These are phyloP conservation scores for Botrylloides violaceus DNA, from an alignment of 23 tunicate genomes.

Conservation along the genomic window DNA sequence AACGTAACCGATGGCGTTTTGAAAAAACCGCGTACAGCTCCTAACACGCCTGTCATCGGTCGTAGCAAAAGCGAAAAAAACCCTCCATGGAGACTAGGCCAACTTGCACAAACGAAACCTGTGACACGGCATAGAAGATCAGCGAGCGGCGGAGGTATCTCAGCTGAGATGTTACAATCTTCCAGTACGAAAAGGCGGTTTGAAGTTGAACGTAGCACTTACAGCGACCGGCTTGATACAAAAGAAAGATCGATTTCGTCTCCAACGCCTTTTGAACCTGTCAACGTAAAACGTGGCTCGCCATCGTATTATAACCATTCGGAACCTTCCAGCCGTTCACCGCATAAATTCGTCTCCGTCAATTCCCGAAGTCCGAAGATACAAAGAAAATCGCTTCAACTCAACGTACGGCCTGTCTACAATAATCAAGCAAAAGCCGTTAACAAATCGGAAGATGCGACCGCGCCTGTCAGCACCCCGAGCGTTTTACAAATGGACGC, in stretches of 20 bases:
- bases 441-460: conserved; percentile 25
- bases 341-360: conserved; percentile 41
- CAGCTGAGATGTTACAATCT: conserved; percentile 2
- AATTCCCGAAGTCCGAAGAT: conserved; percentile 75
- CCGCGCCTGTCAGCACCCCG: conserved; percentile 7
- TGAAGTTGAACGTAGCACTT: neutral
- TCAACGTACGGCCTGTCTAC: conserved; percentile 38
- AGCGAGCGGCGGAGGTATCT: conserved; percentile 16
- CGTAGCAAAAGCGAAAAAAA: neutral
- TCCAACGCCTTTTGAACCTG: too few species aligned
- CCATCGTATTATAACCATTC: conserved; percentile 22
- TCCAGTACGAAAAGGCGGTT: conserved; percentile 8
- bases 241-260: neutral
- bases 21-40: conserved; percentile 39
- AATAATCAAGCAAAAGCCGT: conserved; percentile 23
- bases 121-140: conserved; percentile 10
- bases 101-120: neutral
- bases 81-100: neutral
- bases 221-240: neutral
- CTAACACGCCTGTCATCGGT: conserved; percentile 42
- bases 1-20: neutral
- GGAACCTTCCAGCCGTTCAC: conserved; percentile 30
- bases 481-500: conserved; percentile 7
- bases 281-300: neutral
- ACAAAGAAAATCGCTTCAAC: conserved; percentile 43